Evolutionary conservation across 2,888 invertebrate species (phyloP).

Genomic region (Cantharis nigra): DNA sequence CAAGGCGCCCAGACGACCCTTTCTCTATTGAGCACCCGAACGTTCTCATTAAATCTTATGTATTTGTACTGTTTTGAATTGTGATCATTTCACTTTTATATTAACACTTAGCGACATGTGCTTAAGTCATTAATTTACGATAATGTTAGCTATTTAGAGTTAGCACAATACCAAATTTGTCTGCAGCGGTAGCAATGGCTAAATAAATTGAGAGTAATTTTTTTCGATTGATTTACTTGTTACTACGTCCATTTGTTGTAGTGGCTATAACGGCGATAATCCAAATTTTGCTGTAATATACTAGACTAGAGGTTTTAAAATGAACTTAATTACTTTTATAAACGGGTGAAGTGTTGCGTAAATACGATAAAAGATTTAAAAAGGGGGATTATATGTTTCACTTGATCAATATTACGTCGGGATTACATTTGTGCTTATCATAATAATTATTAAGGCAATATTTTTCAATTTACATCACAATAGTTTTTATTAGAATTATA

Average conservation of each 20-base stretch:
- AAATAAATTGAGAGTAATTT: background rate
- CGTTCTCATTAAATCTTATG: conserved; percentile 19
- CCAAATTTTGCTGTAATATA: background rate
- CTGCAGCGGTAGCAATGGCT: background rate
- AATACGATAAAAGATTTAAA: conserved; percentile 20
- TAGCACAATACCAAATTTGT: background rate
- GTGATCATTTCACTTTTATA: background rate
- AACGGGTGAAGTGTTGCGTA: conserved; percentile 27
- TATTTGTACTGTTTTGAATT: conserved; percentile 11
- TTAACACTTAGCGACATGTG: conserved; percentile 5
- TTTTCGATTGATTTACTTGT: background rate
- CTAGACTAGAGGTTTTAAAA: background rate
- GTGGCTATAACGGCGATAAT: background rate
- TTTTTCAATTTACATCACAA: background rate
- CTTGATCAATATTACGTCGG: background rate
- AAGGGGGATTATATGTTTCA: background rate
- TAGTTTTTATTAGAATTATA: background rate
- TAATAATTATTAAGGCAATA: background rate
- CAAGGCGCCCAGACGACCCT: conserved; percentile 23
- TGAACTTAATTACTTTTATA: conserved; percentile 20
- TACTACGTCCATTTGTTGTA: background rate
- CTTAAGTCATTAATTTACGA: background rate
- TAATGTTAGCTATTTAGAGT: background rate
- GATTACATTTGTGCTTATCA: background rate
- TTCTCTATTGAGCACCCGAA: conserved; percentile 19